Evolutionary conservation across 2,888 invertebrate genomes (phyloP).

Genomic region (Philaethria dido): DNA sequence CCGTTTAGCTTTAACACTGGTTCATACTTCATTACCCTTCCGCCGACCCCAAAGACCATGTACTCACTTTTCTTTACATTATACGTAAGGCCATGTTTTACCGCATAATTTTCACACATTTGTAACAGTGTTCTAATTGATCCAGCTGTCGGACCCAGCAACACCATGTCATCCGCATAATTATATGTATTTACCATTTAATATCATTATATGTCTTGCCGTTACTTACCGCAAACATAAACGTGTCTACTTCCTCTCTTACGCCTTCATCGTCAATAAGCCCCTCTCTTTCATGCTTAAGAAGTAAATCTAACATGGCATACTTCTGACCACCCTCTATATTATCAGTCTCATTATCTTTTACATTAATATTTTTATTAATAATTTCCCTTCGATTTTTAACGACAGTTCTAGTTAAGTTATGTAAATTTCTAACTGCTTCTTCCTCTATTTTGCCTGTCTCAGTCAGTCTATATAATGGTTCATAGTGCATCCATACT

Average conservation of each 20-base stretch:
- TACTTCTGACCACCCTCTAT: constrained; percentile 62
- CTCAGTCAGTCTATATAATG: constrained; percentile 30
- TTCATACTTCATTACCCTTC: too few relatives aligned
- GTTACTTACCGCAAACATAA: constrained; percentile 86
- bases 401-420: constrained; percentile 80
- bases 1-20: too few relatives aligned
- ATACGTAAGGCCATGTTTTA: too few relatives aligned
- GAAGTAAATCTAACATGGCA: constrained; percentile 86
- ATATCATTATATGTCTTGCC: too few relatives aligned
- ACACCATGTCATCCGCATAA: too few relatives aligned
- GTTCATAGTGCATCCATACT: constrained; percentile 38
- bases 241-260: constrained; percentile 88
- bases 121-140: too few relatives aligned
- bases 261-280: constrained; percentile 83
- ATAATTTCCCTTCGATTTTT: constrained; percentile 56
- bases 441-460: constrained; percentile 31
- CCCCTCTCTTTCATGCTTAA: constrained; percentile 83
- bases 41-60: too few relatives aligned
- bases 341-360: constrained; percentile 33
- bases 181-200: too few relatives aligned
- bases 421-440: constrained; percentile 73
- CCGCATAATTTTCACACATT: too few relatives aligned
- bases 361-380: constrained; percentile 43
- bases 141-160: too few relatives aligned
- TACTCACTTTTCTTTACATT: too few relatives aligned